phyloP scores from a whole-genome alignment of 2,797 vertebrate species.

The Tarsius wallacei region DNA sequence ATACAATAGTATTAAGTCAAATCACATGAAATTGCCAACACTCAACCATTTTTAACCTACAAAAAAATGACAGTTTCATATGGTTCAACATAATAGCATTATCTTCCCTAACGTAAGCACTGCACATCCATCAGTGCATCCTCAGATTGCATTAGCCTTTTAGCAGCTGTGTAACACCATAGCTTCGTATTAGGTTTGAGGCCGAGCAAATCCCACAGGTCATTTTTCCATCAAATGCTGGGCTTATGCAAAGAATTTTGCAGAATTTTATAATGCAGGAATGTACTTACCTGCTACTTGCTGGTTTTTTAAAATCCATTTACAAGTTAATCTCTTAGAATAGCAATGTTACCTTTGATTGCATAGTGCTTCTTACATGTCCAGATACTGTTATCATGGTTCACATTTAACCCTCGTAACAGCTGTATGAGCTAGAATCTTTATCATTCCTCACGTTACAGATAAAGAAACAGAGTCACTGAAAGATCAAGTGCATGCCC shows the following conservation, averaged over 20 bases:
- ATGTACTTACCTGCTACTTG: constrained; percentile 40
- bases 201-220: constrained; percentile 40
- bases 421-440: background rate
- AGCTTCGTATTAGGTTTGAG: constrained; percentile 28
- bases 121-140: background rate
- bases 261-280: background rate
- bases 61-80: constrained; percentile 46
- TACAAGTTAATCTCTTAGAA: background rate
- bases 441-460: background rate
- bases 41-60: constrained; percentile 19
- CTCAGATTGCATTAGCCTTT: constrained; percentile 47
- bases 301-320: background rate
- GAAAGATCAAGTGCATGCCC: background rate
- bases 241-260: constrained; percentile 9
- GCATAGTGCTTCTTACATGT: background rate
- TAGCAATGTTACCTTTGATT: background rate
- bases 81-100: constrained; percentile 41
- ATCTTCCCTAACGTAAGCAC: background rate
- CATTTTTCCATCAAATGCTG: constrained; percentile 65
- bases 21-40: constrained; percentile 41
- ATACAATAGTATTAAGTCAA: background rate
- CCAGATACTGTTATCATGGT: background rate
- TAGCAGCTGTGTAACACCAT: constrained; percentile 24
- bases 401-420: background rate
- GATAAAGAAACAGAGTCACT: background rate